These are phyloP conservation scores for Octodonta nipae DNA, from an alignment of 2,888 invertebrate species.

Conservation along the genomic window DNA sequence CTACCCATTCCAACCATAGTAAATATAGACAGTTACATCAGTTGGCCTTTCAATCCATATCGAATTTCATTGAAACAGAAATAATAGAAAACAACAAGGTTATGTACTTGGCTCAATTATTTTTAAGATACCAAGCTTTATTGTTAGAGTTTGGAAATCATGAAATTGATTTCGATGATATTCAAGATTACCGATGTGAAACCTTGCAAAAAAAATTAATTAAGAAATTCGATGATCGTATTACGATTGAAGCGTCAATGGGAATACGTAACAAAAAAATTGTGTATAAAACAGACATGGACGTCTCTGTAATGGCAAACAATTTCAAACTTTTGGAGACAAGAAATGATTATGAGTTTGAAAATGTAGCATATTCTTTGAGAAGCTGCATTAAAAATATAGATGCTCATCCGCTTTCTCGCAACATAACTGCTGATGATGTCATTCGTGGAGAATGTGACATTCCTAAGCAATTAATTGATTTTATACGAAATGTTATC, in stretches of 20 bases:
- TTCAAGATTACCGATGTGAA: slow-evolving; percentile 19
- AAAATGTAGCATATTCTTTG: slow-evolving; percentile 20
- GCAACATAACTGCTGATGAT: slow-evolving; percentile 8
- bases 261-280: slow-evolving; percentile 16
- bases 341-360: slow-evolving; percentile 11
- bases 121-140: slow-evolving; percentile 14
- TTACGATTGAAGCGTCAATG: slow-evolving; percentile 16
- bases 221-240: slow-evolving; percentile 17
- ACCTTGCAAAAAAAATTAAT: slow-evolving; percentile 18
- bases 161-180: slow-evolving; percentile 15
- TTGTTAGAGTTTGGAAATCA: slow-evolving; percentile 18
- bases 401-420: slow-evolving; percentile 9
- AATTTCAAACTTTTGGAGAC: slow-evolving; percentile 15
- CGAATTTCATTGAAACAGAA: slow-evolving; percentile 10
- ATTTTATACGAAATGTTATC: slow-evolving; percentile 9
- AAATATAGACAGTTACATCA: no score
- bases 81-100: slow-evolving; percentile 10
- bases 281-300: slow-evolving; percentile 18
- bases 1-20: no score
- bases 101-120: slow-evolving; percentile 10
- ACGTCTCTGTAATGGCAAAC: slow-evolving; percentile 17
- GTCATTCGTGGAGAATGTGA: slow-evolving; percentile 1
- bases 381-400: slow-evolving; percentile 21
- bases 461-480: slow-evolving; percentile 4
- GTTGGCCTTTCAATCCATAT: slow-evolving; percentile 9